phyloP scores from a whole-genome alignment of 2,113 vertebrate species.

The Climacteris rufus region DNA sequence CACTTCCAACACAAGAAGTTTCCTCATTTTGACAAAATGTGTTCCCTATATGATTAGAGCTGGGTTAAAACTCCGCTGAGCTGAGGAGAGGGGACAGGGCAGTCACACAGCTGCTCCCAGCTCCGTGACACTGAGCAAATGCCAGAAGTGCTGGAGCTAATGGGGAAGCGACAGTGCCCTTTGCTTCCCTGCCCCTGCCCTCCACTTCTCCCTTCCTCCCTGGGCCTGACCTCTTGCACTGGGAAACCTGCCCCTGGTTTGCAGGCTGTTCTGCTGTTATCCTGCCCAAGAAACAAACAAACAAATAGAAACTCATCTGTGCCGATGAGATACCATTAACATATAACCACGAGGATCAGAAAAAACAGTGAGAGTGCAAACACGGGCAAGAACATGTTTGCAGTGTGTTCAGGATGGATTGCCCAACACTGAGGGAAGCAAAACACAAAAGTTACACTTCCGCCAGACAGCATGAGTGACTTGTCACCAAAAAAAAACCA shows the following conservation, averaged over 20 bases:
- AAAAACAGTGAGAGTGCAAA: neutral
- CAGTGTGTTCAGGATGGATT: slow-evolving; percentile 60
- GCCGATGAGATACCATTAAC: neutral
- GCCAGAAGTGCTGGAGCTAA: neutral
- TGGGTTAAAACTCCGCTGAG: neutral
- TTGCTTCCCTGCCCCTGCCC: slow-evolving; percentile 33
- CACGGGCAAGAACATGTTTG: slow-evolving; percentile 7
- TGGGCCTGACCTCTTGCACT: neutral
- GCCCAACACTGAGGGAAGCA: slow-evolving; percentile 67
- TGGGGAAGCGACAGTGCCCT: slow-evolving; percentile 5
- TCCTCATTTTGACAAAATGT: neutral
- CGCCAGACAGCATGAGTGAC: slow-evolving; percentile 51
- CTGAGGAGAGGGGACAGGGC: neutral
- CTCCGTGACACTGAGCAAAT: neutral
- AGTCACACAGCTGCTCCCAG: neutral
- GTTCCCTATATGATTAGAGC: neutral
- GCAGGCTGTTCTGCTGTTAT: neutral
- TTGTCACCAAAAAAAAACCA: slow-evolving; percentile 41
- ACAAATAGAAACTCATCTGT: neutral
- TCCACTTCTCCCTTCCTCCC: slow-evolving; percentile 42
- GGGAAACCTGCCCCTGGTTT: neutral
- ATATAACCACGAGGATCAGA: neutral
- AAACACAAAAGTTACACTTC: slow-evolving; percentile 68
- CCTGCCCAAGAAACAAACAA: neutral
- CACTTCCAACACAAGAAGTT: neutral